Conservation (phyloP, 2,797 vertebrate genomes). For the Otolemur crassicaudatus region DNA sequence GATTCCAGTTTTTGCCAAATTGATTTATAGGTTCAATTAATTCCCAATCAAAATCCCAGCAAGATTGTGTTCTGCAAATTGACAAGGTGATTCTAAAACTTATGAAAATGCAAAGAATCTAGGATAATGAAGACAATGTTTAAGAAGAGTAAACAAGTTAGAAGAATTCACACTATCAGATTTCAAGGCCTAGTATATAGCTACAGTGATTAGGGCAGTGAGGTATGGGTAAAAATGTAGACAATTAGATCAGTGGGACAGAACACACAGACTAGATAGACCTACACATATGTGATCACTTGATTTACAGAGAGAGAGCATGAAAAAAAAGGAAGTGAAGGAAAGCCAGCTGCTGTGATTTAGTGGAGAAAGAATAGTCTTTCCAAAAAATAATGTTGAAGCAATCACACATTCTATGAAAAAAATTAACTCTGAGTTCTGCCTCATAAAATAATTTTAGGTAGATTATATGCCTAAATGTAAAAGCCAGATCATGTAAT, state of each 20-base stretch:
- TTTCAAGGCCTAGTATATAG: background rate
- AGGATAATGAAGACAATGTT: background rate
- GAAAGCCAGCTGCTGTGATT: background rate
- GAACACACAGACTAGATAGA: background rate
- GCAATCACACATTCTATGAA: background rate
- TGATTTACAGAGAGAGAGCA: background rate
- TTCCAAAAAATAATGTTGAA: background rate
- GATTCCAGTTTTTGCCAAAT: background rate
- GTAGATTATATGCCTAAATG: background rate
- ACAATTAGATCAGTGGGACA: background rate
- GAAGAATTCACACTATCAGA: background rate
- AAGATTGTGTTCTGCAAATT: background rate
- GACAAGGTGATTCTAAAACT: background rate
- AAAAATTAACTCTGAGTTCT: background rate
- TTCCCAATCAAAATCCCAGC: background rate
- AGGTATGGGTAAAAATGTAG: background rate
- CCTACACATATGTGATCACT: background rate
- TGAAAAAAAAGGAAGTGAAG: background rate
- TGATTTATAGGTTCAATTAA: background rate
- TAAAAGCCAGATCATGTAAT: background rate
- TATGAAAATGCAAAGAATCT: background rate
- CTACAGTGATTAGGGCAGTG: background rate
- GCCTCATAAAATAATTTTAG: background rate
- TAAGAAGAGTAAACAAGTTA: conserved; percentile 3
- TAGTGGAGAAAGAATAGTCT: background rate